phyloP scores from a whole-genome alignment of 2,797 vertebrate species.

The Salmo trutta region DNA sequence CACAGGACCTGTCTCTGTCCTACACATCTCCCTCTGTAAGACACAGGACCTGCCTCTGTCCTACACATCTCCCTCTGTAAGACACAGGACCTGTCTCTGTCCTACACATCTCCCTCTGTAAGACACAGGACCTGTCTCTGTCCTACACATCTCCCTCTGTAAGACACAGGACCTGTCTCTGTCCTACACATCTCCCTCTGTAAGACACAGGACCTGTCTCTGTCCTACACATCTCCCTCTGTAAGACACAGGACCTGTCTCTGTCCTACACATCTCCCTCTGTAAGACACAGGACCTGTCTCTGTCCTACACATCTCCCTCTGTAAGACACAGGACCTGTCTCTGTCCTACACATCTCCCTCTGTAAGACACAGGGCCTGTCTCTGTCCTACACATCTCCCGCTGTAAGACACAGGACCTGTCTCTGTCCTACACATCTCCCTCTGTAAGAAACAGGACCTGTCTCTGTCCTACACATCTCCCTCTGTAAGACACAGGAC shows the following conservation, averaged over 20 bases:
- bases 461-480: conserved; percentile 65
- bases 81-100: conserved; percentile 68
- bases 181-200: conserved; percentile 69
- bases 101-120: conserved; percentile 67
- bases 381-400: conserved; percentile 63
- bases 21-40: conserved; percentile 66
- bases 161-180: conserved; percentile 66
- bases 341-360: conserved; percentile 64
- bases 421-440: conserved; percentile 64
- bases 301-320: conserved; percentile 63
- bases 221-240: conserved; percentile 69
- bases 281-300: conserved; percentile 68
- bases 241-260: conserved; percentile 64
- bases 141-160: conserved; percentile 67
- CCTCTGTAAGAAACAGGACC: conserved; percentile 69
- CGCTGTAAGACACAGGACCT: conserved; percentile 70
- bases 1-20: conserved; percentile 69
- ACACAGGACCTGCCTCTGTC: conserved; percentile 68
- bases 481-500: conserved; percentile 69
- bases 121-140: conserved; percentile 68
- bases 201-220: conserved; percentile 62
- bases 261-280: conserved; percentile 66
- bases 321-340: conserved; percentile 70
- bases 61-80: conserved; percentile 67
- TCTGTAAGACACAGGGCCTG: conserved; percentile 70